Conservation (phyloP, 2,888 invertebrate genomes). For the Podabrus alpinus region DNA sequence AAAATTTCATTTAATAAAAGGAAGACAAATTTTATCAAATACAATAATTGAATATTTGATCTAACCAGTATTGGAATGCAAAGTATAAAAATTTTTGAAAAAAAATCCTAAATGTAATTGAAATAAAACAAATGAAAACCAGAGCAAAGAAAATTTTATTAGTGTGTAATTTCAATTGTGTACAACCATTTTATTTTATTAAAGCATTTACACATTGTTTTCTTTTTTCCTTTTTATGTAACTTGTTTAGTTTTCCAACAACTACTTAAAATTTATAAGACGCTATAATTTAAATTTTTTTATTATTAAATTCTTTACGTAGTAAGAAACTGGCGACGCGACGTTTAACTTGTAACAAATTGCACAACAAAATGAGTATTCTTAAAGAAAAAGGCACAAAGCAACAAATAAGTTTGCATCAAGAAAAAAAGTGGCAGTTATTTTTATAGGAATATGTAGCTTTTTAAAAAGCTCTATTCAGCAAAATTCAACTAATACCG, state of each 20-base stretch:
- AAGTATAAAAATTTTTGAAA: background rate
- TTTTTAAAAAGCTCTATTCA: conserved; percentile 20
- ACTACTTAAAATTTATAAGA: background rate
- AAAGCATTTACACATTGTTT: conserved; percentile 8
- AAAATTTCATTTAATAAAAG: conserved; percentile 6
- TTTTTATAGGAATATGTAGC: conserved; percentile 3
- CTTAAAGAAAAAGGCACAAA: background rate
- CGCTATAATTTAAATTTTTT: background rate
- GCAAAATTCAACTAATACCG: conserved; percentile 23
- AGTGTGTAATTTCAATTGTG: background rate
- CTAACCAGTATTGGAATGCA: background rate
- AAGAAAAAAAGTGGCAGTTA: background rate
- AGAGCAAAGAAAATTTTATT: background rate
- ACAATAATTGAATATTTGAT: background rate
- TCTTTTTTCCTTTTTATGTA: background rate
- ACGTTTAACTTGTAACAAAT: background rate
- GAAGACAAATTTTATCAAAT: background rate
- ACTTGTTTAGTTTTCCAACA: background rate
- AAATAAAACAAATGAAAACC: conserved; percentile 8
- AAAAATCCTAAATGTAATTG: background rate
- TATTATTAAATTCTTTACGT: background rate
- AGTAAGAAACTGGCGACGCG: background rate
- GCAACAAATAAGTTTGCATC: conserved; percentile 5
- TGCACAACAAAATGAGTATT: background rate
- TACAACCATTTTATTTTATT: conserved; percentile 5